Evolutionary conservation across 1,140 invertebrate genomes (phyloP), one percentile per base, ranked within the genome.

Genomic region (Apis florea): DNA sequence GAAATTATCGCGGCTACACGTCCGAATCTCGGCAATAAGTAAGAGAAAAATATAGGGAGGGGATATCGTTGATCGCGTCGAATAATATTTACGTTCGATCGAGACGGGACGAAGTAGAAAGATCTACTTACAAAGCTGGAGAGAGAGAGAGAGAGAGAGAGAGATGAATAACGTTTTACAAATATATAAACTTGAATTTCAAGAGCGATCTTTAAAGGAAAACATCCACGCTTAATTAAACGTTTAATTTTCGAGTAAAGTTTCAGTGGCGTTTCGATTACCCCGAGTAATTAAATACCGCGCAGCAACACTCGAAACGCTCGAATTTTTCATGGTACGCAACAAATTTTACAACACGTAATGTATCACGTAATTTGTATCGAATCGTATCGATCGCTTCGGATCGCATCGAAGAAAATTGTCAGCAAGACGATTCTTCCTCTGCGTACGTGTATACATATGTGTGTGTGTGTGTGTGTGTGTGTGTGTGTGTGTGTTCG

Each of bases 1-100:
- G 47, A 40, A 58, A 59, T 72, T 79, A 58, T 76, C 53, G 26
- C 79, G 17, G 54, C 64, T 6, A 61, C 63, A 49, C n/a, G 54
- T 67, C 61, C n/a, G 13, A 19, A 54, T 49, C 70, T n/a, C 53
- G 79, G 49, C 51, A 49, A 17, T 66, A 51, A 59, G 8, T 12
- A 4, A 12, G 19, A 24, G 15, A 26, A 69, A 47, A 19, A 24
- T 12, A 8, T 5, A 3, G 31, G 31, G 31, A 54, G 19, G 8
- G 24, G 49, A 19, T 2, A 53, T 31, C 51, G 26, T 13, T 31
- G 49, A 67, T 67, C 66, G 40, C 21, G 21, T 47, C 31, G 31
- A 59, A 73, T 12, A 13, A 26, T 24, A 59, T 59, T 67, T 67
- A 31, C 66, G n/a, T 47, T 68, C 31, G n/a, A 51, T 49, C 19